A percentile compares a stretch with the other conserved stretches of the same genome.
phyloP scores from a whole-genome alignment of 2,888 invertebrate genomes.

The Molanna angustata region DNA sequence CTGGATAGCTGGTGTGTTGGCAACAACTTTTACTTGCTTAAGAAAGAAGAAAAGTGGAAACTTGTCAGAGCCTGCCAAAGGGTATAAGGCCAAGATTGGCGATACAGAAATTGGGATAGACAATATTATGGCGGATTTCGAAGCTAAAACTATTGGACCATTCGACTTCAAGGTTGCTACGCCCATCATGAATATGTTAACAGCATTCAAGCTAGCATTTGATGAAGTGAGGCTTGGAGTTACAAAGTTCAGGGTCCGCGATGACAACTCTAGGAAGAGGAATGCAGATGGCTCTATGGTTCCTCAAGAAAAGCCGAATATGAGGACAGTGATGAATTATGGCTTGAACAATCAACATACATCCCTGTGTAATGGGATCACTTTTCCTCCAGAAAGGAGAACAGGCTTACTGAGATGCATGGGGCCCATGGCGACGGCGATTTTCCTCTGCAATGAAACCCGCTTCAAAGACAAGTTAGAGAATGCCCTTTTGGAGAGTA shows the following conservation, averaged over 20 bases:
- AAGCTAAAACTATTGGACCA: too few relatives aligned
- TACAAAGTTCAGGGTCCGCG: not conserved
- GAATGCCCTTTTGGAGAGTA: not conserved
- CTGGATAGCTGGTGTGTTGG: too few relatives aligned
- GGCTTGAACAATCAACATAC: slow-evolving; percentile 1
- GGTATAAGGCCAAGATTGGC: too few relatives aligned
- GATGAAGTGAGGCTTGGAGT: not conserved
- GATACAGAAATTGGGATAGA: too few relatives aligned
- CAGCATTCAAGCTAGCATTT: not conserved
- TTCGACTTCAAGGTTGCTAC: not conserved
- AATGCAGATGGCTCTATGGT: not conserved
- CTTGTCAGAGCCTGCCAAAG: too few relatives aligned
- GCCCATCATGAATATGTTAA: not conserved
- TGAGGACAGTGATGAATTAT: not conserved
- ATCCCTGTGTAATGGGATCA: not conserved
- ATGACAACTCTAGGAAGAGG: not conserved
- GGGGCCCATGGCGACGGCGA: not conserved
- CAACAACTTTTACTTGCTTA: too few relatives aligned
- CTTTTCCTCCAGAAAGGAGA: slow-evolving; percentile 3
- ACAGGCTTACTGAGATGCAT: not conserved
- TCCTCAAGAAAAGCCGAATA: not conserved
- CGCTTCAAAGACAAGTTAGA: not conserved
- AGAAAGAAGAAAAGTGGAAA: too few relatives aligned
- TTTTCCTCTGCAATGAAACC: not conserved
- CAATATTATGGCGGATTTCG: too few relatives aligned